Percentiles rank a stretch among this genome's conserved stretches.
These are phyloP conservation scores for Serripes groenlandicus DNA, from an alignment of 2,888 invertebrate species.

Conservation along the genomic window DNA sequence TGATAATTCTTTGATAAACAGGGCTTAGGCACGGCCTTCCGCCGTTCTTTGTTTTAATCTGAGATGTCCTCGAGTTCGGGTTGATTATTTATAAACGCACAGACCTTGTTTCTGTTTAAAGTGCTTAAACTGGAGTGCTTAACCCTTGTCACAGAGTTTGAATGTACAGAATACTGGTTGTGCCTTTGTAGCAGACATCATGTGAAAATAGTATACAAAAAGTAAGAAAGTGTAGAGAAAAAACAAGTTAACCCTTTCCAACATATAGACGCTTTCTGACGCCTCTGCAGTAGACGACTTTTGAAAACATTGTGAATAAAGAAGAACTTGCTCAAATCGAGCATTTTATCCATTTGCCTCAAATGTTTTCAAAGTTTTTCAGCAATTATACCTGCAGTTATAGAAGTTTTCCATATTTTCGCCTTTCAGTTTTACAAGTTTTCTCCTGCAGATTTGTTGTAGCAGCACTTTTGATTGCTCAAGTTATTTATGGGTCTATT, in stretches of 20 bases:
- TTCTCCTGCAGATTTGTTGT: too few relatives aligned
- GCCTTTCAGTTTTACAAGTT: too few relatives aligned
- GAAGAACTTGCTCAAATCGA: neutral
- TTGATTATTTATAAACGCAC: slow-evolving; percentile 4
- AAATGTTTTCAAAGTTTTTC: neutral
- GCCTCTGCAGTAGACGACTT: neutral
- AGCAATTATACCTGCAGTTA: too few relatives aligned
- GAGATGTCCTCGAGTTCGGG: neutral
- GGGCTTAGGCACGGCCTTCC: neutral
- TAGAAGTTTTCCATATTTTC: too few relatives aligned
- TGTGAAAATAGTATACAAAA: too few relatives aligned
- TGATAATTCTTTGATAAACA: slow-evolving; percentile 24
- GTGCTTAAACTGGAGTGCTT: too few relatives aligned
- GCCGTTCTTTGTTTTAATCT: slow-evolving; percentile 15
- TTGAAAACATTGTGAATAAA: neutral
- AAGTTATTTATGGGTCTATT: too few relatives aligned
- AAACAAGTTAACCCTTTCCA: neutral
- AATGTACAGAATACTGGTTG: too few relatives aligned
- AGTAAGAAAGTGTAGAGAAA: too few relatives aligned
- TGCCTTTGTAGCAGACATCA: too few relatives aligned
- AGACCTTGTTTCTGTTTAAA: neutral
- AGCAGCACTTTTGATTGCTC: too few relatives aligned
- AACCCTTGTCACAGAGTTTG: too few relatives aligned
- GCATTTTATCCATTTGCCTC: neutral
- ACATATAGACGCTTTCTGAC: neutral